phyloP scores from a whole-genome alignment of 2,113 vertebrate species.

The Datnioides undecimradiatus region DNA sequence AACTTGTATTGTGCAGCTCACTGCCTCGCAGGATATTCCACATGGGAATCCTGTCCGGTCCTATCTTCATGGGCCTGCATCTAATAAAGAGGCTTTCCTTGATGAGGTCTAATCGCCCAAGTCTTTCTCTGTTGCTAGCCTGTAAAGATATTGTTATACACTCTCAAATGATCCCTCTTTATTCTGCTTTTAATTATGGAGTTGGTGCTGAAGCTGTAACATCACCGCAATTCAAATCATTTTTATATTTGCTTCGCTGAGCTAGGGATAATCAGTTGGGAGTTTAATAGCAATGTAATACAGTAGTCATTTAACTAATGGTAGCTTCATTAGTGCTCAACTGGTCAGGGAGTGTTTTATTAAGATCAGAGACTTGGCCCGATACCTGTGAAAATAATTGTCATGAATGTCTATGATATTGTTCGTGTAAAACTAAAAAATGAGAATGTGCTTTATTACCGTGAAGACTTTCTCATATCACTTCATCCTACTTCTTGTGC shows the following conservation, averaged over 20 bases:
- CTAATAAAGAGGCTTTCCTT: neutral
- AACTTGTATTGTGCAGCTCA: neutral
- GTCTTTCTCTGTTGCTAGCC: neutral
- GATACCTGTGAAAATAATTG: conserved; percentile 2
- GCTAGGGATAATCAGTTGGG: conserved; percentile 21
- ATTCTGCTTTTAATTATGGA: conserved; percentile 23
- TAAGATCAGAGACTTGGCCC: neutral
- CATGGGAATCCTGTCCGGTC: neutral
- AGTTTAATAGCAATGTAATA: conserved; percentile 11
- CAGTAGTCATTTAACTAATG: conserved; percentile 37
- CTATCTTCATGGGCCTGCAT: neutral
- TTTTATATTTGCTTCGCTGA: conserved; percentile 33
- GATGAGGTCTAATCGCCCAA: neutral
- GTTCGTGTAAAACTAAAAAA: neutral
- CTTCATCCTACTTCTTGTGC: neutral
- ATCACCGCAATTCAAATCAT: conserved; percentile 6
- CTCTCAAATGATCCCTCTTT: conserved; percentile 8
- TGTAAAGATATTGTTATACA: neutral
- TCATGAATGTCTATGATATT: neutral
- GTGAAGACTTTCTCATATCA: too few species aligned
- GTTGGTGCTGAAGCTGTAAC: neutral
- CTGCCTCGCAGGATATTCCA: neutral
- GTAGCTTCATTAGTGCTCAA: conserved; percentile 3
- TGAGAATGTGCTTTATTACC: too few species aligned
- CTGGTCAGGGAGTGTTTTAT: conserved; percentile 3